Conservation (phyloP, 2,797 vertebrate species). For the Eutrigla gurnardus region DNA sequence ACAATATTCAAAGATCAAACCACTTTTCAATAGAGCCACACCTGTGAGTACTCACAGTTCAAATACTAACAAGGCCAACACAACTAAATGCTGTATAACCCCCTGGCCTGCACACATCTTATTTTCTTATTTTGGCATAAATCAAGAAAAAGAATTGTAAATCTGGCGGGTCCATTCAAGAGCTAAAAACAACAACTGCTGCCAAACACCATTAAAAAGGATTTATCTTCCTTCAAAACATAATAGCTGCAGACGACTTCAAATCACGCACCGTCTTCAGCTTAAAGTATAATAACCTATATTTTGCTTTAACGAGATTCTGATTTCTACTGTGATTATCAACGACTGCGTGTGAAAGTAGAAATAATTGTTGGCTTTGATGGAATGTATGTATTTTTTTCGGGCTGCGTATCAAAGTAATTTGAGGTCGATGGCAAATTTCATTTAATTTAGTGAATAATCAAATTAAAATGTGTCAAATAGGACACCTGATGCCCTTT, state of each 20-base stretch:
- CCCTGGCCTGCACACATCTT: not conserved
- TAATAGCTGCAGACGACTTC: not conserved
- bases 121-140: not conserved
- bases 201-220: not conserved
- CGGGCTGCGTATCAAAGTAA: not conserved
- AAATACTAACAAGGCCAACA: not conserved
- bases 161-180: too few species aligned
- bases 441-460: not conserved
- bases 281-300: not conserved
- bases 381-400: not conserved
- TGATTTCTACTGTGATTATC: not conserved
- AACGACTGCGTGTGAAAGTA: not conserved
- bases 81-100: not conserved
- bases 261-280: not conserved
- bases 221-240: not conserved
- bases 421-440: not conserved
- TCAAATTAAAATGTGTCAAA: not conserved
- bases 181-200: not conserved
- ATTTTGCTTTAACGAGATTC: not conserved
- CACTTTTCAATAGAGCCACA: not conserved
- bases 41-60: not conserved
- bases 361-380: not conserved
- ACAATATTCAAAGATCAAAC: not conserved
- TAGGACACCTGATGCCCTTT: slow-evolving; percentile 20
- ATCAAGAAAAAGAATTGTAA: not conserved